Evolutionary conservation across 2,113 vertebrate genomes (phyloP), one percentile per base, ranked within the genome.

Genomic region (Zapornia atra): DNA sequence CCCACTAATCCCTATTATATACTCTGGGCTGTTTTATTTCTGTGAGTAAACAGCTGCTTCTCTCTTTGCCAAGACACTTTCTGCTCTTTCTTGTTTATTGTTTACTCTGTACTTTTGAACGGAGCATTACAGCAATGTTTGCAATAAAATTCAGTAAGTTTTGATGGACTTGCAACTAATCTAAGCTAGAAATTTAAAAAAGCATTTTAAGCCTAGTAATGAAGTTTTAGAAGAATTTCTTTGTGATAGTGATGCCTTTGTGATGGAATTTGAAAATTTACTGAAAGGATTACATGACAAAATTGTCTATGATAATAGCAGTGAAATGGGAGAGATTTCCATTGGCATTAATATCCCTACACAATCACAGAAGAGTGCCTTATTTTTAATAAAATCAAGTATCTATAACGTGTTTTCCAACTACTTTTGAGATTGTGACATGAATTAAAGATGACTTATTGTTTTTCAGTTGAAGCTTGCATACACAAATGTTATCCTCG

Each of bases 1-100:
- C 81, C 81, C 31, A 33, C 50, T 89, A 94, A 96, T 91, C 90
- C 81, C 44, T 57, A 53, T 77, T 93, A 89, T 73, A 73, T 57
- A 80, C 48, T 57, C 5, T 38, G 0, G 50, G 50, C 12, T 13
- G 14, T 53, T 7, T 31, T 77, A 86, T 53, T 82, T 18, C 11
- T 77, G 25, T 34, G 12, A 50, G 44, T 77, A 56, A 93, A 86
- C 48, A 61, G 68, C 83, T 51, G 57, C 2, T 84, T 77, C 81
- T 89, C 44, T 36, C 69, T 54, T 54, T 56, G 44, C 64, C 54
- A 80, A 80, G 42, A 34, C 21, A 60, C 34, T 33, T 76, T 34
- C 71, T 88, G 33, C 50, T 75, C 18, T 36, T 40, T 21, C 18
- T 46, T 80, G 53, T 60, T 80, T 69, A 19, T 51, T 89, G 63